Evolutionary conservation across 37 sponge, comb jelly and placozoan species (phyloP), one percentile per base, ranked within the genome.

Genomic region (Hexactinellida sp.): DNA sequence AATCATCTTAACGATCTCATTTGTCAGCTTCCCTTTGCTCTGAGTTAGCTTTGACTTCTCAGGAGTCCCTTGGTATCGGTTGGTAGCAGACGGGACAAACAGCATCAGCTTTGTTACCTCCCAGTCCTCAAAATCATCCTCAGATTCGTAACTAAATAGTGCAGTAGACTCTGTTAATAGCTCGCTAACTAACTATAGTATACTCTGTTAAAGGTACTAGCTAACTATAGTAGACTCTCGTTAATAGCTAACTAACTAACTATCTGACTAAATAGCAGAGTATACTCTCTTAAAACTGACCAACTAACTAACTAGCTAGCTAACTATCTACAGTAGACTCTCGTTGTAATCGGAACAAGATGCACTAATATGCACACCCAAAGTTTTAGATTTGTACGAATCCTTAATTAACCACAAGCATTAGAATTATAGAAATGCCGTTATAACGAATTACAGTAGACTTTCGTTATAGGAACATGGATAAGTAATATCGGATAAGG

Each of bases 1-100:
- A 76, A 99, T 99, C 82, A 94, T 85, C 37, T 95, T 87, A 34
- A 95, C 94, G 0, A 93, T 83, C 0, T 96, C 92, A 25, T 86
- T 37, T 0, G 93, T 91, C 84, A 96, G 54, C 36, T 94, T 92
- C 34, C 76, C 76, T 63, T 63, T 63, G 5, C 28, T 63, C 30
- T 63, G 76, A 7, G 1, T 10, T 10, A 63, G 13, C 30, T 63
- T 63, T 25, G 76, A 32, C 30, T 63, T 63, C 30, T 63, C 76
- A 63, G 76, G 76, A 10, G 76, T 63, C 5, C 32, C 76, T 32
- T 23, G 76, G 76, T 32, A 63, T 25, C 76, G 76, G 34, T 63
- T 63, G 5, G 76, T 63, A 23, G 76, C 76, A 63, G 76, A 63
- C 13, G 76, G 76, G 5, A 63, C 76, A n/a, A 63, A 63, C 5